Evolutionary conservation across 2,113 vertebrate species (phyloP), one percentile per base, ranked within the genome.

Genomic region (Bostrychus sinensis): DNA sequence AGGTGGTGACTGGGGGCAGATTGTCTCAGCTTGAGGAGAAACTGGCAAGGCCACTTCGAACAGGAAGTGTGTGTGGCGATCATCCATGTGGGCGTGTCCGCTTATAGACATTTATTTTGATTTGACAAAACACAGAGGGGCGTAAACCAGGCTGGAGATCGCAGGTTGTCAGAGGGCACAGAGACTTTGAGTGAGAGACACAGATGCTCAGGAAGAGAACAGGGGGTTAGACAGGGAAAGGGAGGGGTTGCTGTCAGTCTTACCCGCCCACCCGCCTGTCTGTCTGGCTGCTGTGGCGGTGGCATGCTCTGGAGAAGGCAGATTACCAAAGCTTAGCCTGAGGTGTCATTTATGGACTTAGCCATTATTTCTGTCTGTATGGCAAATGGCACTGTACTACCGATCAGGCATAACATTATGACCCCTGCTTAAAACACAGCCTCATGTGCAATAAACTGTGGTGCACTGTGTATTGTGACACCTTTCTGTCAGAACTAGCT

Each of bases 321-420:
- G 86, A 90, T 90, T 89, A 87, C 78, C 62, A 85, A 88, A 87
- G 70, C 84, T 48, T 77, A 66, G 89, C 85, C 88, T n/a, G 72
- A 66, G 86, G 86, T 84, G 69, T 66, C 73, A 68, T 86, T 86
- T 86, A 81, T 80, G 84, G 86, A 81, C 79, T 82, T 77, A 80
- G 71, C 85, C 82, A 86, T 88, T 86, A 86, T 83, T 78, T 79
- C 82, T 72, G 64, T 62, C 78, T 77, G 54, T 64, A 75, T 78
- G 82, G 87, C 84, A 82, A 86, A 86, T 72, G 57, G 75, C 61
- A 16, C 61, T 66, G 65, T 53, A 56, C 48, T 74, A 23, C 45
- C 25, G 13, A 25, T 25, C 20, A 48, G 32, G 45, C 45, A 7
- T 25, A 25, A 48, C 45, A 48, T 48, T 25, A 16, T 25, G 12